A percentile compares a stretch with the other conserved stretches of the same genome.
Conservation (phyloP, 2,888 invertebrate genomes). For the Terebella lapidaria region DNA sequence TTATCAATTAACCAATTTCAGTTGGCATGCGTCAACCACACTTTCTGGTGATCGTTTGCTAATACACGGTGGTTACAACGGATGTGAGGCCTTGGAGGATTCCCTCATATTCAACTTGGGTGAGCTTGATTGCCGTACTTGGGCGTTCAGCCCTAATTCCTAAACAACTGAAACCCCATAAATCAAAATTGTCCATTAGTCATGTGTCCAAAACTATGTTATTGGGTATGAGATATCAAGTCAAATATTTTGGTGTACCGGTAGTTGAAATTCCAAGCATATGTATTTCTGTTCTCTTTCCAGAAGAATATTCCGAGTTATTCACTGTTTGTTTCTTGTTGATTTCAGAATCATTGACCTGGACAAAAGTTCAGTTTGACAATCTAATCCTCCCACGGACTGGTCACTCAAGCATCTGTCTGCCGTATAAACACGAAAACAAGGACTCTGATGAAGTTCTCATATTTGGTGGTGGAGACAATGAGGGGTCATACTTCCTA, state of each 20-base stretch:
- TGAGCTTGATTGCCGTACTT: conserved; percentile 22
- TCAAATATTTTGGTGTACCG: no score
- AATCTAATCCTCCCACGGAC: conserved; percentile 29
- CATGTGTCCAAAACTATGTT: no score
- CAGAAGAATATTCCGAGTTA: no score
- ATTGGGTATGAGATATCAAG: no score
- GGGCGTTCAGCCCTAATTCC: no score
- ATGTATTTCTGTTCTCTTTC: no score
- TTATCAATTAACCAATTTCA: no score
- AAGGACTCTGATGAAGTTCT: conserved; percentile 44
- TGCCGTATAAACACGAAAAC: conserved; percentile 44
- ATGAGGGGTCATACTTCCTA: conserved; percentile 45
- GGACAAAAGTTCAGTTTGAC: conserved; percentile 24
- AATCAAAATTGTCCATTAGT: no score
- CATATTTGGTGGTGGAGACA: conserved; percentile 51
- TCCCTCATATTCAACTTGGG: conserved; percentile 45
- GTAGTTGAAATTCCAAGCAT: no score
- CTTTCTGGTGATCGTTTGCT: conserved; percentile 39
- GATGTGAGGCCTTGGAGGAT: conserved; percentile 43
- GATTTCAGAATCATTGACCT: conserved; percentile 32
- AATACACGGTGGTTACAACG: conserved; percentile 50
- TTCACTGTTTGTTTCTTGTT: no score
- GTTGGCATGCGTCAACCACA: conserved; percentile 26
- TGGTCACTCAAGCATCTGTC: conserved; percentile 43
- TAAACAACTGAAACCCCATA: no score